A percentile compares a stretch with the other conserved stretches of the same genome.
Evolutionary conservation across 2,888 invertebrate species (phyloP).

Genomic region (Parochlus steinenii): DNA sequence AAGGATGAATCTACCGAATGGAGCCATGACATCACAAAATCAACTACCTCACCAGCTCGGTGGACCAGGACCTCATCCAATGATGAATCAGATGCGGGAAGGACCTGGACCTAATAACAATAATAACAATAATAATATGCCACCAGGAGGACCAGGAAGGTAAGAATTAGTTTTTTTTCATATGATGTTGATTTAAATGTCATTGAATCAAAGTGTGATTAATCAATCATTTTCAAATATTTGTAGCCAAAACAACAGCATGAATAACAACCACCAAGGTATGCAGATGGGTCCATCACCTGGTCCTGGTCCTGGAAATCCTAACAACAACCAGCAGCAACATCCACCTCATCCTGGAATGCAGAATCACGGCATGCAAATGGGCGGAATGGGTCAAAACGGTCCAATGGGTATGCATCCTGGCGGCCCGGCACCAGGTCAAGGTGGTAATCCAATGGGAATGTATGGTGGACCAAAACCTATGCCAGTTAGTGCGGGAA

Average conservation of each 20-base stretch:
- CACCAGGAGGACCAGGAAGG: not conserved
- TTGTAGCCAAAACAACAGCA: not conserved
- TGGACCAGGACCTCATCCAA: slow-evolving; percentile 18
- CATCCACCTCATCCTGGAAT: slow-evolving; percentile 4
- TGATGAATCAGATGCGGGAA: slow-evolving; percentile 1
- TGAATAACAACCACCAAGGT: not conserved
- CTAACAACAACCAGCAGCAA: slow-evolving; percentile 10
- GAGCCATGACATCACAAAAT: slow-evolving; percentile 15
- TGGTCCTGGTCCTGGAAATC: slow-evolving; percentile 2
- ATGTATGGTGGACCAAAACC: slow-evolving; percentile 53
- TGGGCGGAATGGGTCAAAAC: slow-evolving; percentile 14
- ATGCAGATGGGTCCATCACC: not conserved
- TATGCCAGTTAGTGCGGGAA: slow-evolving; percentile 75
- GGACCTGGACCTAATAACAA: slow-evolving; percentile 1
- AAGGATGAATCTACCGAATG: slow-evolving; percentile 37
- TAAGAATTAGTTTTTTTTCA: too few species aligned
- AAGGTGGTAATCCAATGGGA: slow-evolving; percentile 22
- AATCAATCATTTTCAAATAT: too few species aligned
- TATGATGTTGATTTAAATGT: too few species aligned
- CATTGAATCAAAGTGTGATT: too few species aligned
- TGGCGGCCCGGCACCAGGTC: slow-evolving; percentile 18
- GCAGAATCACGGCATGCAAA: slow-evolving; percentile 3
- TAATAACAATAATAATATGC: slow-evolving; percentile 3
- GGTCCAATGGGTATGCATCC: slow-evolving; percentile 20
- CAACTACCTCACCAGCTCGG: slow-evolving; percentile 17